Evolutionary conservation across 2,888 invertebrate species (phyloP).

Genomic region (Pristionchus maxplancki): DNA sequence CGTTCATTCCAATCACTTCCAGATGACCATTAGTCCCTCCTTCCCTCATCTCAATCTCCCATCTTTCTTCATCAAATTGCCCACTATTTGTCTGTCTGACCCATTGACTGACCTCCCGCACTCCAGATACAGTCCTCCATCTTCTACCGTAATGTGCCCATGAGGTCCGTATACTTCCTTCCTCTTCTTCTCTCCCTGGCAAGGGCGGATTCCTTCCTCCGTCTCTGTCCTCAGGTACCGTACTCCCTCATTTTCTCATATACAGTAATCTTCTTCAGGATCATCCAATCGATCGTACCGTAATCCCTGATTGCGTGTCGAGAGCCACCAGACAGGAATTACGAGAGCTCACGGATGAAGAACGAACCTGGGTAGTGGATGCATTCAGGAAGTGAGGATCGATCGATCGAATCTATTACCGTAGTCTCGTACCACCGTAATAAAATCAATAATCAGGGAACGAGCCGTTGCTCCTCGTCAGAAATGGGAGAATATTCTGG

Average conservation of each 20-base stretch:
- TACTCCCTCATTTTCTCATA: background rate
- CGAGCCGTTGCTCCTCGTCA: slow-evolving; percentile 46
- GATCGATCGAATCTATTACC: background rate
- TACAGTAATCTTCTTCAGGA: slow-evolving; percentile 30
- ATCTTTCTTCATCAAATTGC: background rate
- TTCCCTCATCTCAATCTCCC: slow-evolving; percentile 14
- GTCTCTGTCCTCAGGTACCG: slow-evolving; percentile 29
- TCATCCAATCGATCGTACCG: background rate
- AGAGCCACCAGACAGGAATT: slow-evolving; percentile 10
- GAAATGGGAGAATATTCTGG: slow-evolving; percentile 47
- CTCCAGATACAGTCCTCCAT: background rate
- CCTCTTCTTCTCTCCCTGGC: background rate
- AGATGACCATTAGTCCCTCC: background rate
- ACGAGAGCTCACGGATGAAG: slow-evolving; percentile 42
- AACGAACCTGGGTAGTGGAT: slow-evolving; percentile 30
- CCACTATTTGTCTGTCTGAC: slow-evolving; percentile 28
- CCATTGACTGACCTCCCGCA: background rate
- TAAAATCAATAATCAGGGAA: slow-evolving; percentile 5
- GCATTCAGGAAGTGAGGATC: slow-evolving; percentile 34
- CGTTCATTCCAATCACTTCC: slow-evolving; percentile 41
- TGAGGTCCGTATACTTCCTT: background rate
- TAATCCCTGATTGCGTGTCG: slow-evolving; percentile 37
- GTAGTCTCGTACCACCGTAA: background rate
- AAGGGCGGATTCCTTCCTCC: slow-evolving; percentile 32
- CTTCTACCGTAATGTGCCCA: slow-evolving; percentile 34